Evolutionary conservation across 2,888 invertebrate genomes (phyloP).

Genomic region (Oscheius sp.): DNA sequence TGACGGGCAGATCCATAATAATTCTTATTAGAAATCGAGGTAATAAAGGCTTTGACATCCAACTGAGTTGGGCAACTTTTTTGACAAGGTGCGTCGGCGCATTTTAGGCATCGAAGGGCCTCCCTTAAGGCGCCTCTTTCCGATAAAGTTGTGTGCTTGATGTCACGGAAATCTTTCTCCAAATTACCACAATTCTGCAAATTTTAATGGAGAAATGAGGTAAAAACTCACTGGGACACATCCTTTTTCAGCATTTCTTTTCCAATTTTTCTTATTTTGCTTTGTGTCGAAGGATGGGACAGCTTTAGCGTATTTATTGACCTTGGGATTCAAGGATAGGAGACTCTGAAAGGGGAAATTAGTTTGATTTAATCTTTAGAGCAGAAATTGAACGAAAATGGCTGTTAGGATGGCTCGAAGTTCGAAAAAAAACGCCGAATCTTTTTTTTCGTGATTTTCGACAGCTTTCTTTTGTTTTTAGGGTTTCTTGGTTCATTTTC

Average conservation of each 20-base stretch:
- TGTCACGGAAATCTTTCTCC: conserved; percentile 91
- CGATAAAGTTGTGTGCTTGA: conserved; percentile 95
- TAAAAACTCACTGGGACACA: conserved; percentile 83
- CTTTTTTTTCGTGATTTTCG: background rate
- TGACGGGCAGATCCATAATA: conserved; percentile 95
- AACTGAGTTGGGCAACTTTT: conserved; percentile 98
- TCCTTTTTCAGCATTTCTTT: conserved; percentile 87
- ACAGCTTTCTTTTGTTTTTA: background rate
- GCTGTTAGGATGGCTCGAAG: background rate
- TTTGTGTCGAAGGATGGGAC: conserved; percentile 89
- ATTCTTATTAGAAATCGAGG: conserved; percentile 95
- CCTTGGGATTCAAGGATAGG: conserved; percentile 86
- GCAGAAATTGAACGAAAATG: no score
- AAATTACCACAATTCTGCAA: conserved; percentile 76
- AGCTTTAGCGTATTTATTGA: conserved; percentile 82
- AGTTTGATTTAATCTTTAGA: no score
- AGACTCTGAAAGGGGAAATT: conserved; percentile 86
- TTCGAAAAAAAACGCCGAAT: background rate
- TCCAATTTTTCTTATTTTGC: conserved; percentile 91
- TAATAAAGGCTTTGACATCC: conserved; percentile 95
- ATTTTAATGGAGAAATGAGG: background rate
- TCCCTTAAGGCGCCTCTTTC: conserved; percentile 88
- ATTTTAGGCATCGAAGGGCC: conserved; percentile 66
- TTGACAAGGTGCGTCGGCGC: conserved; percentile 78
- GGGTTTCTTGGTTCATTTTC: background rate